Evolutionary conservation across 2,888 invertebrate genomes (phyloP).

Genomic region (Cylloceria caligata): DNA sequence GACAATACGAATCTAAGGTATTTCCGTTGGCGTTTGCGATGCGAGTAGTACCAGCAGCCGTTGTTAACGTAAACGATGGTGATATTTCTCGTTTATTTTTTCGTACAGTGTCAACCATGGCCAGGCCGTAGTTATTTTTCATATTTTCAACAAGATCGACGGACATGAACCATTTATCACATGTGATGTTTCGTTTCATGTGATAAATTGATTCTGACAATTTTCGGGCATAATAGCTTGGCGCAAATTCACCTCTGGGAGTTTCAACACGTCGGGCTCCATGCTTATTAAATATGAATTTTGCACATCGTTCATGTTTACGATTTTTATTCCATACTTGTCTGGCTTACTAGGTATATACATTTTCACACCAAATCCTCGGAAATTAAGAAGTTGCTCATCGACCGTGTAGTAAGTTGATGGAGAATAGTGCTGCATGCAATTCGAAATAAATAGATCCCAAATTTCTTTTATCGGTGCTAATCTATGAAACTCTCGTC

Average conservation of each 20-base stretch:
- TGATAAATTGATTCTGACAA: constrained; percentile 34
- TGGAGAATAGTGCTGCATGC: neutral
- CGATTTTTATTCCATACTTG: constrained; percentile 45
- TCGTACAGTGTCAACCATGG: constrained; percentile 37
- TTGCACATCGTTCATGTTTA: constrained; percentile 40
- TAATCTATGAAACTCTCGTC: neutral
- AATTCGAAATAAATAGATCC: too few species aligned
- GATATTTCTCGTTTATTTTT: constrained; percentile 47
- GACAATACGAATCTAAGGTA: too few species aligned
- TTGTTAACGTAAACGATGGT: too few species aligned
- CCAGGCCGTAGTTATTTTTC: constrained; percentile 15
- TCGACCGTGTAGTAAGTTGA: neutral
- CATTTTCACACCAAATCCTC: neutral
- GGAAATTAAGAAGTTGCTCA: constrained; percentile 6
- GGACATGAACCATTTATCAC: constrained; percentile 36
- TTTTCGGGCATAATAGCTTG: constrained; percentile 26
- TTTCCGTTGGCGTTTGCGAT: too few species aligned
- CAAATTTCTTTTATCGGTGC: too few species aligned
- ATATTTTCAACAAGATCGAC: constrained; percentile 31
- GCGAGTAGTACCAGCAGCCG: too few species aligned
- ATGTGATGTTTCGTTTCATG: constrained; percentile 8
- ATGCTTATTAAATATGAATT: constrained; percentile 16
- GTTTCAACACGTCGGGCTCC: constrained; percentile 12
- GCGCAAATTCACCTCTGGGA: constrained; percentile 26
- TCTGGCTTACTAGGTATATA: too few species aligned